Evolutionary conservation across 2,888 invertebrate species (phyloP).

Genomic region (Drosophila paramelanica): DNA sequence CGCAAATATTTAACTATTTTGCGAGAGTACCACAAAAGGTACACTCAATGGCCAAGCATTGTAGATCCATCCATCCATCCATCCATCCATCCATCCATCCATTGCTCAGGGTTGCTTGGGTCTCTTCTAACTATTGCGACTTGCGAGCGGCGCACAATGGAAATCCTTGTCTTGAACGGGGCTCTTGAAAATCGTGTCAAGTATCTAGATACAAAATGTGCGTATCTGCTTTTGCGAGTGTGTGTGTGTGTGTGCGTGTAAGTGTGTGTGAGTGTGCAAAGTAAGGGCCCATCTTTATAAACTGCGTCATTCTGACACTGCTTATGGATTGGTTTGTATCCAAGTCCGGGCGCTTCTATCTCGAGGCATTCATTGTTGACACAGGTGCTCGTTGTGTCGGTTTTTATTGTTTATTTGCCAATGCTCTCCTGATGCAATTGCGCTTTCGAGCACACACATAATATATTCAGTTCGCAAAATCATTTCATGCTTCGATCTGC

Average conservation of each 20-base stretch:
- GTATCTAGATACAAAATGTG: constrained; percentile 68
- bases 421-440: constrained; percentile 70
- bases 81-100: not conserved
- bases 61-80: constrained; percentile 35
- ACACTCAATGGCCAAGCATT: constrained; percentile 53
- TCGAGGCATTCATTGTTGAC: constrained; percentile 74
- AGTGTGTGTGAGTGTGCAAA: constrained; percentile 13
- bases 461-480: not conserved
- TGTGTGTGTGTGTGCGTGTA: constrained; percentile 6
- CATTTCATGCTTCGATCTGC: not conserved
- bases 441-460: constrained; percentile 30
- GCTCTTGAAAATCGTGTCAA: constrained; percentile 69
- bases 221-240: constrained; percentile 13
- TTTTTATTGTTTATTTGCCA: constrained; percentile 47
- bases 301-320: constrained; percentile 55
- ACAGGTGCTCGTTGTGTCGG: constrained; percentile 74
- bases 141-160: constrained; percentile 53
- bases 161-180: constrained; percentile 63
- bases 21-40: constrained; percentile 50
- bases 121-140: constrained; percentile 36
- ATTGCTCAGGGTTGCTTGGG: constrained; percentile 1
- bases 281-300: constrained; percentile 53
- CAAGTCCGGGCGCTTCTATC: constrained; percentile 32
- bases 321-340: constrained; percentile 57
- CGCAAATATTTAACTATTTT: constrained; percentile 67